Conservation (phyloP, 2,797 vertebrate species). For the Buceros bicornis region DNA sequence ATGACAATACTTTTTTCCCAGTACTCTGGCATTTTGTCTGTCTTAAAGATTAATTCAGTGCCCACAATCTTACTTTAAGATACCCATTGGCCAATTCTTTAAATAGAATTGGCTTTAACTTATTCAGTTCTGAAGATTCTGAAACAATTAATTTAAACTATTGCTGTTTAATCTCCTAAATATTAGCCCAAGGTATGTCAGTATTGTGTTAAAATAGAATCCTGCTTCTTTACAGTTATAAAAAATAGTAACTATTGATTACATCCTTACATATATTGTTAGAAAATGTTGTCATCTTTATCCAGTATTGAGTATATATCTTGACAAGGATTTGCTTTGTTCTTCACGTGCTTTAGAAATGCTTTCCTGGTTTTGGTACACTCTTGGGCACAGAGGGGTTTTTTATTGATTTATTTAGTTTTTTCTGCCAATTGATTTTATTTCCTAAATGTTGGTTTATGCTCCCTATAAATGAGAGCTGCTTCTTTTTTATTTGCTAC, state of each 20-base stretch:
- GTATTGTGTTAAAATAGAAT: background rate
- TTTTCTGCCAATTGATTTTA: background rate
- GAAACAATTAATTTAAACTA: background rate
- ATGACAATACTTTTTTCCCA: background rate
- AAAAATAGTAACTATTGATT: background rate
- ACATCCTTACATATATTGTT: background rate
- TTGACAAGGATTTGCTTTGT: background rate
- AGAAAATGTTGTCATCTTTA: background rate
- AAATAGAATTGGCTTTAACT: background rate
- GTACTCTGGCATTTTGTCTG: background rate
- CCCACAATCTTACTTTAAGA: background rate
- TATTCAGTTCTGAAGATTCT: background rate
- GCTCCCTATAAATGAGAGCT: background rate
- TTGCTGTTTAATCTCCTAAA: background rate
- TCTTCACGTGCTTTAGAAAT: background rate
- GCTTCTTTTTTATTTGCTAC: background rate
- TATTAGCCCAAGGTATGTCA: background rate
- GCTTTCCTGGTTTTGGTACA: background rate
- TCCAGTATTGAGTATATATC: background rate
- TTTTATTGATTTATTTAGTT: background rate
- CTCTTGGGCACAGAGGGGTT: background rate
- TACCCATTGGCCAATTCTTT: background rate
- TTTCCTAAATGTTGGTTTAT: background rate
- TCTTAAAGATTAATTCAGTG: background rate
- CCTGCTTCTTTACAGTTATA: background rate